These are phyloP conservation scores for Monochamus alternatus DNA, from an alignment of 2,888 invertebrate genomes.

Conservation along the genomic window DNA sequence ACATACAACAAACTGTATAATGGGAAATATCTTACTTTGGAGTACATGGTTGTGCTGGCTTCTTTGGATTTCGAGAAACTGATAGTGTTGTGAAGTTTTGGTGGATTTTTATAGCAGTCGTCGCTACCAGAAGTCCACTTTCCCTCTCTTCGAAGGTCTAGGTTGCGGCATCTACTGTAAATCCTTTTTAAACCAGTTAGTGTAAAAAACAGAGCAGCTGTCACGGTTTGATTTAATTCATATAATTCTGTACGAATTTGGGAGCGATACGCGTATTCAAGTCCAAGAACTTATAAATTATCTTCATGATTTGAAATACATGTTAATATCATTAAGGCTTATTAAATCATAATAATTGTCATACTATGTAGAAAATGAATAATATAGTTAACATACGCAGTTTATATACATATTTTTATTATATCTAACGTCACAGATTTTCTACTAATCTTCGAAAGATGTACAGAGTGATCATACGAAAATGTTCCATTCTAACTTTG, in stretches of 20 bases:
- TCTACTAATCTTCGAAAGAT: too few species aligned
- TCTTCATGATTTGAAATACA: not conserved
- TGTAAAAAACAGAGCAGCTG: not conserved
- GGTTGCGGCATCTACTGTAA: slow-evolving; percentile 16
- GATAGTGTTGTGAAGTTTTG: slow-evolving; percentile 55
- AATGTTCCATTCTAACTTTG: too few species aligned
- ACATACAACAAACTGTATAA: not conserved
- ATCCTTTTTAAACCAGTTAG: not conserved
- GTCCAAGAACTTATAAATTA: not conserved
- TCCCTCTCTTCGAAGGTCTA: slow-evolving; percentile 22
- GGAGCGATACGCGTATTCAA: not conserved
- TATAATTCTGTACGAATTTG: slow-evolving; percentile 7
- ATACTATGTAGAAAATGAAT: too few species aligned
- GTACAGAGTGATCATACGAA: too few species aligned
- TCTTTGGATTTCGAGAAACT: slow-evolving; percentile 58
- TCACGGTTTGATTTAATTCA: not conserved
- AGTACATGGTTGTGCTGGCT: slow-evolving; percentile 61
- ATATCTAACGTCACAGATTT: too few species aligned
- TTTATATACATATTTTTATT: too few species aligned
- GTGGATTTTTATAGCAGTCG: slow-evolving; percentile 60
- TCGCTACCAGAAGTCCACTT: slow-evolving; percentile 23
- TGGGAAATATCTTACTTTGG: slow-evolving; percentile 62
- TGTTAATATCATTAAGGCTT: not conserved
- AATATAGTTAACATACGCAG: too few species aligned
- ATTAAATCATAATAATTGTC: too few species aligned